These are phyloP conservation scores for Strix aluco DNA, from an alignment of 2,113 vertebrate species.

Conservation along the genomic window DNA sequence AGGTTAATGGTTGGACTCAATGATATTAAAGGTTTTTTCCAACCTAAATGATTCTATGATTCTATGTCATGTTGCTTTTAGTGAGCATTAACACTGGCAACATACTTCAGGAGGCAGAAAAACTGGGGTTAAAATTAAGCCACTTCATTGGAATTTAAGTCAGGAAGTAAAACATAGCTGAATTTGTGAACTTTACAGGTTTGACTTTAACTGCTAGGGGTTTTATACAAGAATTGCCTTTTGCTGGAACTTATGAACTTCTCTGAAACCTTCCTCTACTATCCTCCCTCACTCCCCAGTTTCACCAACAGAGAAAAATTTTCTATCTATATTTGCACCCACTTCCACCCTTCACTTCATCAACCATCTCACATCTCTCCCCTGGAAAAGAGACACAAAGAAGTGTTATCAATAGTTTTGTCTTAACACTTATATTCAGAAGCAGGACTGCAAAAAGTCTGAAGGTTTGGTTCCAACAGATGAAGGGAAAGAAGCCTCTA, in stretches of 20 bases:
- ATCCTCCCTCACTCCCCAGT: neutral
- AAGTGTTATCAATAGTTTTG: conserved; percentile 3
- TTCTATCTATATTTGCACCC: conserved; percentile 29
- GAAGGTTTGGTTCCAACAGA: neutral
- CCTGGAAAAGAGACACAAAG: conserved; percentile 24
- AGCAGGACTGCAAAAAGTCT: neutral
- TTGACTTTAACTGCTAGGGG: conserved; percentile 30
- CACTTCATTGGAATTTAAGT: neutral
- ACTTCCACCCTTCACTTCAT: neutral
- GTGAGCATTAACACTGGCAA: neutral
- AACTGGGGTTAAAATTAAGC: neutral
- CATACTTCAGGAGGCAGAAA: neutral
- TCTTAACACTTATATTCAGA: conserved; percentile 17
- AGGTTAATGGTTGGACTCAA: neutral
- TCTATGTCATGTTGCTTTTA: neutral
- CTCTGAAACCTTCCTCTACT: neutral
- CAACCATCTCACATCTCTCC: neutral
- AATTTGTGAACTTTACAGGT: conserved; percentile 33
- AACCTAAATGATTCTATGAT: neutral
- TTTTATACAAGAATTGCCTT: conserved; percentile 33
- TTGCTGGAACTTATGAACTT: conserved; percentile 41
- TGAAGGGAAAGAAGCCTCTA: neutral
- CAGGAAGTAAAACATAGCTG: neutral
- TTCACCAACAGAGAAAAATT: conserved; percentile 10
- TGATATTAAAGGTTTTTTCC: neutral